These are phyloP conservation scores for Pseudochromis fuscus DNA, from an alignment of 2,797 vertebrate species.

Conservation along the genomic window DNA sequence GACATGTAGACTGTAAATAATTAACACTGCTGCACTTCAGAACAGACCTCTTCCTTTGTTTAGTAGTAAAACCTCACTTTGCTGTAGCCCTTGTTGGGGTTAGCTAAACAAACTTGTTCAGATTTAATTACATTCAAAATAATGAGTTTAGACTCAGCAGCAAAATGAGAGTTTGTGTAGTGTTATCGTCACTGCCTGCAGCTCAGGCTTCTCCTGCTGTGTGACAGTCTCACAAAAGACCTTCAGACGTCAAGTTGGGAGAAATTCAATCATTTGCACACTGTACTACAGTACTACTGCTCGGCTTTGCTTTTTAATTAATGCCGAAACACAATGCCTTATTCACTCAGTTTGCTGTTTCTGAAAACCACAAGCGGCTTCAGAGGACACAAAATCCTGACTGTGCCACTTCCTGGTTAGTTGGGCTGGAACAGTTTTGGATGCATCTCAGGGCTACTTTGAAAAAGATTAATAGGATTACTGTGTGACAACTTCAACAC, in stretches of 20 bases:
- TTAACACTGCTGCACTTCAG: slow-evolving; percentile 31
- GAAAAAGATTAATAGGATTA: slow-evolving; percentile 25
- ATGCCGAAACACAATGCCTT: not conserved
- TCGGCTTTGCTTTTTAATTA: slow-evolving; percentile 26
- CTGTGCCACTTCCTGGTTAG: slow-evolving; percentile 6
- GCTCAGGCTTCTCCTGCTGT: slow-evolving; percentile 37
- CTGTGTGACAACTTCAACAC: slow-evolving; percentile 16
- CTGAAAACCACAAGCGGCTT: slow-evolving; percentile 20
- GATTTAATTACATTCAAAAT: slow-evolving; percentile 48
- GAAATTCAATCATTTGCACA: slow-evolving; percentile 40
- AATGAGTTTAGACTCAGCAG: slow-evolving; percentile 13
- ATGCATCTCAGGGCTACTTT: slow-evolving; percentile 30
- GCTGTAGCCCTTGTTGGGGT: slow-evolving; percentile 30
- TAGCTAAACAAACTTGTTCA: slow-evolving; percentile 1
- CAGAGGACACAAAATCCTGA: slow-evolving; percentile 21
- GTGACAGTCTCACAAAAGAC: slow-evolving; percentile 42
- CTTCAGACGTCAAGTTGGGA: slow-evolving; percentile 17
- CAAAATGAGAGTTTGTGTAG: slow-evolving; percentile 1
- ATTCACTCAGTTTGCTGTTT: slow-evolving; percentile 14
- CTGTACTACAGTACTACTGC: slow-evolving; percentile 6
- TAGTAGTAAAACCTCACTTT: not conserved
- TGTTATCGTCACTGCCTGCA: slow-evolving; percentile 22
- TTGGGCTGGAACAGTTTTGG: slow-evolving; percentile 18
- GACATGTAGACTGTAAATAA: slow-evolving; percentile 26
- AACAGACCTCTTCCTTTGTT: slow-evolving; percentile 14